Conservation (phyloP, 2,113 vertebrate species). For the Rhagologus leucostigma region DNA sequence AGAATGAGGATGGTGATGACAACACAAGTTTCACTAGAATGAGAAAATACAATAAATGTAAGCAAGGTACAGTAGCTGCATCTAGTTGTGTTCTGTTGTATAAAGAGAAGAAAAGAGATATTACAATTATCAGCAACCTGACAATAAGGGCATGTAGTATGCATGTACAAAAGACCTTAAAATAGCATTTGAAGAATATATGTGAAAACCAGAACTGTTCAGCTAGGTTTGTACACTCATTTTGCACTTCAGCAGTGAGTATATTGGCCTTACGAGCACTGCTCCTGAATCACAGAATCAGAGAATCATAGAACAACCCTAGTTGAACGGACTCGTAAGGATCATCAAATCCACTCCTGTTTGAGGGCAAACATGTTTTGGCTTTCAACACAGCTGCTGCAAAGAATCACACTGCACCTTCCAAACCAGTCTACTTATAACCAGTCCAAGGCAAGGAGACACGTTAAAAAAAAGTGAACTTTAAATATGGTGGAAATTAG, state of each 20-base stretch:
- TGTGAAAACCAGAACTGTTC: background rate
- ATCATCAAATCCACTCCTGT: background rate
- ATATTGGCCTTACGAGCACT: background rate
- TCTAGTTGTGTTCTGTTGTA: background rate
- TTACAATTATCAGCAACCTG: background rate
- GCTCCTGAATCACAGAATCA: background rate
- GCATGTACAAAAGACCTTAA: background rate
- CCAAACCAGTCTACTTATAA: background rate
- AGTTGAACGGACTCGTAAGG: background rate
- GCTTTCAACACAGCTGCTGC: constrained; percentile 5
- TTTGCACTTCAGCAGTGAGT: background rate
- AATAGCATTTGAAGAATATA: background rate
- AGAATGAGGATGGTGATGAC: background rate
- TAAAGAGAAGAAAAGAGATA: background rate
- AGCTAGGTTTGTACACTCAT: background rate
- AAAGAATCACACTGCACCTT: background rate
- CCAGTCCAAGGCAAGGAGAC: background rate
- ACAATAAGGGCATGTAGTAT: background rate
- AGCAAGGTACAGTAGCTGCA: background rate
- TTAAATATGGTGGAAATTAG: background rate
- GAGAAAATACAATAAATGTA: background rate
- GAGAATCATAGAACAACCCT: background rate
- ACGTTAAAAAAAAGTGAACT: accelerated
- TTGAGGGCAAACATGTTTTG: background rate
- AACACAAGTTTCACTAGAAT: background rate